Evolutionary conservation across 23 tunicate genomes (phyloP).

Genomic region (Oikopleura vanhoeffeni): DNA sequence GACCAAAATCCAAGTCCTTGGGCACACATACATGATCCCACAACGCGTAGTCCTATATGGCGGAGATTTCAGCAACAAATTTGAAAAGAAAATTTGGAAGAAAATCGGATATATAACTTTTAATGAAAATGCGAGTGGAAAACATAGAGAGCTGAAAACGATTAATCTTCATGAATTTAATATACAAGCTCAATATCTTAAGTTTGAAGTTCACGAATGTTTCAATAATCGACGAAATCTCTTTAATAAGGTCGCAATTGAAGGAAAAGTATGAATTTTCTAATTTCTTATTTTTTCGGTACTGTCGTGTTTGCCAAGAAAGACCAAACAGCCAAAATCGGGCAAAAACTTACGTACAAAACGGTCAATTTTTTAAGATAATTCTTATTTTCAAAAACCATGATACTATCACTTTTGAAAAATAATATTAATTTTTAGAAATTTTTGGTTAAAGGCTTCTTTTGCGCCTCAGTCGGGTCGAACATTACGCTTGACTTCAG

Average conservation of each 20-base stretch:
- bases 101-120: neutral
- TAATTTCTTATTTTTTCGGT: too few relatives aligned
- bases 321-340: too few relatives aligned
- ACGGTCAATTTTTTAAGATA: too few relatives aligned
- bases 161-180: neutral
- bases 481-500: too few relatives aligned
- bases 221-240: neutral
- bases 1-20: neutral
- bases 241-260: slow-evolving; percentile 11
- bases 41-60: neutral
- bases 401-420: too few relatives aligned
- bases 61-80: neutral
- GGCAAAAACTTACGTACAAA: too few relatives aligned
- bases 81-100: neutral
- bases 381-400: too few relatives aligned
- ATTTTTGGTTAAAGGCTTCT: too few relatives aligned
- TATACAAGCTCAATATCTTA: neutral
- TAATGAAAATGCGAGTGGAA: neutral
- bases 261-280: too few relatives aligned
- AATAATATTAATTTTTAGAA: too few relatives aligned
- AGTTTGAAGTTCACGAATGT: neutral
- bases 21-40: slow-evolving; percentile 4
- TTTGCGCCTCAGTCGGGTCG: too few relatives aligned
- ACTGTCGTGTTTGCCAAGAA: too few relatives aligned
- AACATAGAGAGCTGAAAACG: neutral